phyloP scores from a whole-genome alignment of 2,113 vertebrate genomes.

The Mus spicilegus region DNA sequence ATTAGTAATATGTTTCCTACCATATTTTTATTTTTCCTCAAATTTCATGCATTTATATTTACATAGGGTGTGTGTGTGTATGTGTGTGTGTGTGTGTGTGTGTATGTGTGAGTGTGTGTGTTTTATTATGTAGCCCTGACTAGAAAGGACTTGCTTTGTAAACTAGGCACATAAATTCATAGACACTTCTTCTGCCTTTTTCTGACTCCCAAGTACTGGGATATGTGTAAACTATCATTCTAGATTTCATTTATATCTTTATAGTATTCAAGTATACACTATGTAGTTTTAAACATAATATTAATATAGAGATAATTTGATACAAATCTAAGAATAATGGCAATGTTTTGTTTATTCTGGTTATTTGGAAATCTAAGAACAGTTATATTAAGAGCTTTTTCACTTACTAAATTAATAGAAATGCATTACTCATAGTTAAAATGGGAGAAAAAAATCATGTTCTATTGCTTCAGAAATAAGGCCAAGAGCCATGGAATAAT shows the following conservation, averaged over 20 bases:
- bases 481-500: neutral
- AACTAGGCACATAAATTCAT: neutral
- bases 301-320: neutral
- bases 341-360: neutral
- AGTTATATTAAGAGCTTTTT: slow-evolving; percentile 8
- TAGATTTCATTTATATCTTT: neutral
- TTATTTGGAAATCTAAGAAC: neutral
- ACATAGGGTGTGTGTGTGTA: neutral
- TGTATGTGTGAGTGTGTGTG: neutral
- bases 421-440: neutral
- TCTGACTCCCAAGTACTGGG: neutral
- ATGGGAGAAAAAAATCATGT: neutral
- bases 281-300: neutral
- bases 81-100: neutral
- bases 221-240: neutral
- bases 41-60: too few relatives aligned
- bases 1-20: neutral
- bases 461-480: neutral
- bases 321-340: neutral
- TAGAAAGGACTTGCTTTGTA: neutral
- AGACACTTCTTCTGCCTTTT: neutral
- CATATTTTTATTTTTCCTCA: neutral
- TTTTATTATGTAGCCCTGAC: neutral
- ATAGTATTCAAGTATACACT: neutral
- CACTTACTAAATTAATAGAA: neutral